phyloP scores from a whole-genome alignment of 2,113 vertebrate species.

The Thryonomys swinderianus region DNA sequence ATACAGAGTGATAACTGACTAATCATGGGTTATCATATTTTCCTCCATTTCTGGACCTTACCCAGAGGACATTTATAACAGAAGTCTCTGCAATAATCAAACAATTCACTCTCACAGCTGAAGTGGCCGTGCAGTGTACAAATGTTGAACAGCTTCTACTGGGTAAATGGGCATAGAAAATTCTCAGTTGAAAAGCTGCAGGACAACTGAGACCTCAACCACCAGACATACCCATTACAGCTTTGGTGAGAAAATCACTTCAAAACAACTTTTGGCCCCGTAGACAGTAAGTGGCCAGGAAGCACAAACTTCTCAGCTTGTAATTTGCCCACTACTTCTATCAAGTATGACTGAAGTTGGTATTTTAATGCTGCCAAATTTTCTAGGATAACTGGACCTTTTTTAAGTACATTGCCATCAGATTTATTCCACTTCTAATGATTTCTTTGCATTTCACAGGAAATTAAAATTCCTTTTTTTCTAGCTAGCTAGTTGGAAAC shows the following conservation, averaged over 20 bases:
- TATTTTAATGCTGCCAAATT: neutral
- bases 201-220: conserved; percentile 62
- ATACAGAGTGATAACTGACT: neutral
- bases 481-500: neutral
- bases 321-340: neutral
- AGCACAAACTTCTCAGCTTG: neutral
- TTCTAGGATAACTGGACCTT: neutral
- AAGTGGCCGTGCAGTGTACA: conserved; percentile 36
- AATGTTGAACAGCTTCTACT: conserved; percentile 70
- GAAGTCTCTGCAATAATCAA: conserved; percentile 10
- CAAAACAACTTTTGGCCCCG: conserved; percentile 56
- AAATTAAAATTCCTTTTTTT: conserved; percentile 40
- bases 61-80: conserved; percentile 16
- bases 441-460: neutral
- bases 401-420: neutral
- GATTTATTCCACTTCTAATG: conserved; percentile 14
- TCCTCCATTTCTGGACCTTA: neutral
- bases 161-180: conserved; percentile 72
- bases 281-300: conserved; percentile 37
- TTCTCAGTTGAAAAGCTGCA: conserved; percentile 60
- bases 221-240: conserved; percentile 66
- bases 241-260: conserved; percentile 66
- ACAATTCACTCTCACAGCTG: conserved; percentile 57
- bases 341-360: neutral
- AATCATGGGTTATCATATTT: neutral